Evolutionary conservation across 2,888 invertebrate genomes (phyloP).

Genomic region (Boloria selene): DNA sequence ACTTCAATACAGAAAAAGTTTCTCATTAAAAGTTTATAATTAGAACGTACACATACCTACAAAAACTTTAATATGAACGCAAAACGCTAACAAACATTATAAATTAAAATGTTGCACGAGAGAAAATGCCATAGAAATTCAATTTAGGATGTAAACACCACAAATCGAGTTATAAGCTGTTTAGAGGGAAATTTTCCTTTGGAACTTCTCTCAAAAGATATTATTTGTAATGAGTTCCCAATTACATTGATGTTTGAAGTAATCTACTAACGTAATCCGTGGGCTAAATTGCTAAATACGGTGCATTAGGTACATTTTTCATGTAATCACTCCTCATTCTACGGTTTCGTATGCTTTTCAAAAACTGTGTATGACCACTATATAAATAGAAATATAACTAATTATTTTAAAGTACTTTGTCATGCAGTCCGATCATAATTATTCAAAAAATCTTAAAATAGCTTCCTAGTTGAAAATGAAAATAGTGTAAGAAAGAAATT

Average conservation of each 20-base stretch:
- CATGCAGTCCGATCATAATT: no score
- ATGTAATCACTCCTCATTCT: conserved; percentile 1
- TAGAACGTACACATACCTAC: conserved; percentile 7
- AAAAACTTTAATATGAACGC: conserved; percentile 1
- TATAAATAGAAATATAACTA: no score
- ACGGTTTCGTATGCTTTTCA: neutral
- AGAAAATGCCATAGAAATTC: conserved; percentile 17
- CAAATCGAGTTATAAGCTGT: conserved; percentile 29
- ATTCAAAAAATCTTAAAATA: no score
- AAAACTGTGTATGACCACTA: neutral
- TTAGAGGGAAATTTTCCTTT: conserved; percentile 26
- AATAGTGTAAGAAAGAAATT: no score
- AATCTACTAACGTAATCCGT: conserved; percentile 21
- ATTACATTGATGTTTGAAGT: conserved; percentile 25
- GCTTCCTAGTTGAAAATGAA: no score
- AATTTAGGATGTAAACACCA: conserved; percentile 24
- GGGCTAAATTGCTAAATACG: conserved; percentile 3
- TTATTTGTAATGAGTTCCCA: conserved; percentile 27
- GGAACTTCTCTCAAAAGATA: conserved; percentile 27
- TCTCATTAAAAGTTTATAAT: neutral
- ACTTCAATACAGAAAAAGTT: no score
- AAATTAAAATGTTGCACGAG: conserved; percentile 17
- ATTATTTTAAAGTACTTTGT: no score
- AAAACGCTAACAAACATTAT: conserved; percentile 20
- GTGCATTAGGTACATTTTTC: conserved; percentile 2